Evolutionary conservation across 2,113 vertebrate species (phyloP).

Genomic region (Tyto alba): DNA sequence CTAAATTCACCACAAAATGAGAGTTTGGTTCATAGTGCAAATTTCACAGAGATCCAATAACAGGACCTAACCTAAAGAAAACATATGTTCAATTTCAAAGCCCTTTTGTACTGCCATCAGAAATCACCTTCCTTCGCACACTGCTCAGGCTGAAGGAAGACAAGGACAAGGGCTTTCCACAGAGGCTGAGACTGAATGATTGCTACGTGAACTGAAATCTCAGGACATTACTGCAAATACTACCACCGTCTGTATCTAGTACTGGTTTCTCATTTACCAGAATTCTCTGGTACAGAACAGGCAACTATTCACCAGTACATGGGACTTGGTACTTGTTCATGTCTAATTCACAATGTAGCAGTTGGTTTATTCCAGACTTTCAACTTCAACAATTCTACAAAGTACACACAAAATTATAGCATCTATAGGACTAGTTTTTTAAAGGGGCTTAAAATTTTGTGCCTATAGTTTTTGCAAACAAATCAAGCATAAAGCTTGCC

Average conservation of each 20-base stretch:
- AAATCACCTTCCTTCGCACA: neutral
- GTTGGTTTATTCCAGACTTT: neutral
- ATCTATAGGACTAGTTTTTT: neutral
- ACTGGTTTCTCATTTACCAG: neutral
- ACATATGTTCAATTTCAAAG: neutral
- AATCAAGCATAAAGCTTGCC: neutral
- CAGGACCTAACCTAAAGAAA: neutral
- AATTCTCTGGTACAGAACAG: neutral
- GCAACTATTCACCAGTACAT: neutral
- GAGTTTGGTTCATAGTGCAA: neutral
- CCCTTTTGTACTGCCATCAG: neutral
- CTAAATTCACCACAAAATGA: neutral
- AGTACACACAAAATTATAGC: neutral
- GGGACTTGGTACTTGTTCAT: neutral
- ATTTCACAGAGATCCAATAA: neutral
- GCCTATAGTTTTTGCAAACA: neutral
- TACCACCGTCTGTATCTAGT: neutral
- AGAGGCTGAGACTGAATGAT: neutral
- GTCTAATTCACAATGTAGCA: neutral
- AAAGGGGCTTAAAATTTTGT: neutral
- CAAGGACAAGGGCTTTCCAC: neutral
- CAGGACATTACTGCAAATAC: neutral
- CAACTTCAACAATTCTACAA: neutral
- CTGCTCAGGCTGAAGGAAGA: neutral
- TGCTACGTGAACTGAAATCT: neutral